Evolutionary conservation across 2,113 vertebrate genomes (phyloP).

Genomic region (Notothenia rossii): DNA sequence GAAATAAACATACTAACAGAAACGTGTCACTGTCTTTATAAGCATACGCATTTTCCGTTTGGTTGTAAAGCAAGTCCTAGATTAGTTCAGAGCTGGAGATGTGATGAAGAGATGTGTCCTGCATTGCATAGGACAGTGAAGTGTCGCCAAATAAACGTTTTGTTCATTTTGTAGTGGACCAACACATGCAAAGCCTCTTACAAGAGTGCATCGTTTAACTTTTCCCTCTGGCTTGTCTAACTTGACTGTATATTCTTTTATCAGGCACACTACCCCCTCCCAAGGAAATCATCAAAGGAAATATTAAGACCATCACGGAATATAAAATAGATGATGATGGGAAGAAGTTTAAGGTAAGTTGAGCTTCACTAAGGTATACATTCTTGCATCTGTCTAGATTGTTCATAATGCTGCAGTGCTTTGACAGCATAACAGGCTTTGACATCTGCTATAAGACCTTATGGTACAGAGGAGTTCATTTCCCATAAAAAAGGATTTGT

Average conservation of each 20-base stretch:
- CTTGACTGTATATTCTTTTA: not conserved
- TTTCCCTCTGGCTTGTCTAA: not conserved
- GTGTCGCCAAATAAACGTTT: no score
- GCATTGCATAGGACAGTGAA: not conserved
- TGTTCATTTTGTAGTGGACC: no score
- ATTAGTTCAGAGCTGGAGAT: not conserved
- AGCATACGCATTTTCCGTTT: not conserved
- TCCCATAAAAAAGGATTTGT: no score
- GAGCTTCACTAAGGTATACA: not conserved
- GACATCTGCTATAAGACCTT: not conserved
- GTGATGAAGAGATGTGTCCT: not conserved
- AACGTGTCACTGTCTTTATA: not conserved
- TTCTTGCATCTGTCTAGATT: not conserved
- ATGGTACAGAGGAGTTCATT: not conserved
- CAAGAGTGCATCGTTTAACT: not conserved
- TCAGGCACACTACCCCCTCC: constrained; percentile 89
- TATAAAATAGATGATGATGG: constrained; percentile 95
- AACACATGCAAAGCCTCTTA: not conserved
- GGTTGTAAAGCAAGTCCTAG: not conserved
- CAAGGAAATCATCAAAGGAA: constrained; percentile 93
- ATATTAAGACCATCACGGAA: constrained; percentile 94
- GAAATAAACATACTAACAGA: not conserved
- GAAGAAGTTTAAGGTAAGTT: constrained; percentile 91
- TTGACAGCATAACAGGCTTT: no score
- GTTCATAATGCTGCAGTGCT: no score